These are phyloP conservation scores for Gnathochromis pfefferi DNA, from an alignment of 2,113 vertebrate genomes.

Conservation along the genomic window DNA sequence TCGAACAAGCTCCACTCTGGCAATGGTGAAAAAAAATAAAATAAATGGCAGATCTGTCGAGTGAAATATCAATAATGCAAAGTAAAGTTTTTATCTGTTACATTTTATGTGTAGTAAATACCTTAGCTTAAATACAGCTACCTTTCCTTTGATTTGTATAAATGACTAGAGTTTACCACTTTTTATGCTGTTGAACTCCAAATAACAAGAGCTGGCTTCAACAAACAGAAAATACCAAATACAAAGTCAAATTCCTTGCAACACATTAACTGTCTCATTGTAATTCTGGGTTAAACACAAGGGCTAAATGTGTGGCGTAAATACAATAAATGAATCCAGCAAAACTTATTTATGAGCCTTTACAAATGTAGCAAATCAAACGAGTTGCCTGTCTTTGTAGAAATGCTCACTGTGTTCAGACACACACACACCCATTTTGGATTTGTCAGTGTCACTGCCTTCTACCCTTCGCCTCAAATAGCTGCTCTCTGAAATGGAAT, in stretches of 20 bases:
- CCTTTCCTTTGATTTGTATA: background rate
- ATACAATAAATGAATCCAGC: background rate
- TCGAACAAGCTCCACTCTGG: background rate
- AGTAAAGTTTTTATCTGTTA: background rate
- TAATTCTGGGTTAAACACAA: background rate
- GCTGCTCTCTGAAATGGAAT: constrained; percentile 46
- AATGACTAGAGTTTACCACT: background rate
- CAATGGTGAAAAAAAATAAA: background rate
- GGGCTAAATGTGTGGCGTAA: background rate
- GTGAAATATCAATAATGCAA: background rate
- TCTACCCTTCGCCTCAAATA: constrained; percentile 33
- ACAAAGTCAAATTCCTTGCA: background rate
- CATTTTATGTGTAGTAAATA: background rate
- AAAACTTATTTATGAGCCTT: background rate
- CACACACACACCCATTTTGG: constrained; percentile 14
- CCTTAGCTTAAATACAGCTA: background rate
- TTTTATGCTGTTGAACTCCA: background rate
- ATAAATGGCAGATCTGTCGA: background rate
- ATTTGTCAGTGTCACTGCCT: constrained; percentile 29
- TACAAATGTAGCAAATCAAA: background rate
- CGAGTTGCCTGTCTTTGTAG: background rate
- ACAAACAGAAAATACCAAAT: background rate
- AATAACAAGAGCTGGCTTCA: background rate
- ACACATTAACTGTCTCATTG: background rate
- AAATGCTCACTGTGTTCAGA: background rate